Evolutionary conservation across 1,140 invertebrate genomes (phyloP), one percentile per base, ranked within the genome.

Genomic region (Atta texana): DNA sequence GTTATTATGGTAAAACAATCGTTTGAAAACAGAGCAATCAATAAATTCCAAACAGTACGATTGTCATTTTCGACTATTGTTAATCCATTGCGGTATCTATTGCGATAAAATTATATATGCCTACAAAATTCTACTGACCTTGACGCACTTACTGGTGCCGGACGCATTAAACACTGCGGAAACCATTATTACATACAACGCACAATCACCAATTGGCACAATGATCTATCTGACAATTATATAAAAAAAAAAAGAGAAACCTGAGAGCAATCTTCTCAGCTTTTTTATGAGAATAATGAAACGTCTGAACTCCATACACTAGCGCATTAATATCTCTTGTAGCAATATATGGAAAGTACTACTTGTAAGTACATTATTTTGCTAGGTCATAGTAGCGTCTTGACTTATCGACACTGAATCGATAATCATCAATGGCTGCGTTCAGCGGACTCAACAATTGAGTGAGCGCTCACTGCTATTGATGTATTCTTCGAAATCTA

Each of bases 91-190:
- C n/a, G 31, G 31, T 51, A 51, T 51, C 39, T 10, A 44, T 44
- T 44, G 39, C 8, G 14, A 51, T 7, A 39, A 68, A 14, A 14
- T 80, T 55, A 81, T 4, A n/a, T 8, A 18, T 64, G 31, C 1
- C 14, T 12, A 21, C 14, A 57, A 21, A 24, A 71, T 78, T 69
- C 12, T 10, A 12, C 55, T 69, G 16, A 68, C 1, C 69, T 53
- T 12, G 18, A 80, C 31, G 44, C 63, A 88, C 93, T 92, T 88
- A 94, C 93, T 81, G 34, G 80, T 89, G 77, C 81, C 90, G 24
- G 89, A 86, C 3, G 88, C 49, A 21, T 75, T 87, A 39, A 66
- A 92, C 53, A 92, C 85, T 3, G 68, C 66, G 44, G 82, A 91
- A 74, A 87, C 91, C 92, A 93, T 94, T n/a, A 86, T 24, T 77